Percentiles rank a stretch among this genome's conserved stretches.
These are phyloP conservation scores for Pterois miles DNA, from an alignment of 2,797 vertebrate species.

Conservation along the genomic window DNA sequence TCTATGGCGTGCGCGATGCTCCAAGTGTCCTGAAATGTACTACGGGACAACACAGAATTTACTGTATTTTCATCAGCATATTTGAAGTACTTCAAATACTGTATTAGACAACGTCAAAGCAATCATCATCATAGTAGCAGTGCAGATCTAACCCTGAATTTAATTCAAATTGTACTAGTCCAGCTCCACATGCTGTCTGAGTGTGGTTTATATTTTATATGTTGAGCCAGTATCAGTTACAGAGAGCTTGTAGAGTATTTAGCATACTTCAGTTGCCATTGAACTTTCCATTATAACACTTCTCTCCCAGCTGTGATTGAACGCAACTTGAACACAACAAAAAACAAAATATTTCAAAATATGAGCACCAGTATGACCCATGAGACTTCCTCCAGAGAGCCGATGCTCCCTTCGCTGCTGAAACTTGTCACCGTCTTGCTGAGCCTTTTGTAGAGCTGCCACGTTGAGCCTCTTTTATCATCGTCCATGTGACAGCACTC, in stretches of 20 bases:
- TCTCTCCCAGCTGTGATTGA: background rate
- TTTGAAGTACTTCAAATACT: constrained; percentile 1
- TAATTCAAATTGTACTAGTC: background rate
- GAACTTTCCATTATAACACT: background rate
- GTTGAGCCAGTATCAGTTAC: background rate
- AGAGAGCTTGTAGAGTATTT: no score
- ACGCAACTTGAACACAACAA: background rate
- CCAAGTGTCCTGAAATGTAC: background rate
- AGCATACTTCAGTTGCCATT: background rate
- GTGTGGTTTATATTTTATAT: background rate
- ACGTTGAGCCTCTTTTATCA: constrained; percentile 4
- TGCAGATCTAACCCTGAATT: background rate
- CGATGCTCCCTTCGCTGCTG: background rate
- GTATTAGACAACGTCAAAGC: background rate
- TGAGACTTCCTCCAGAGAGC: background rate
- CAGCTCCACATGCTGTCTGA: background rate
- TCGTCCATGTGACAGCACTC: constrained; percentile 5
- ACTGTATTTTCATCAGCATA: background rate
- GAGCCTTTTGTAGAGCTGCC: constrained; percentile 8
- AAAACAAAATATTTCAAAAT: background rate
- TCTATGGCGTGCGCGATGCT: no score
- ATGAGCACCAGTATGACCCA: background rate
- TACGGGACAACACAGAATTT: background rate
- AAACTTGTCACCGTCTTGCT: background rate
- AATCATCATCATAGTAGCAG: background rate